Evolutionary conservation across 1,140 invertebrate species (phyloP), one percentile per base, ranked within the genome.

Genomic region (Drosophila chauvacae): DNA sequence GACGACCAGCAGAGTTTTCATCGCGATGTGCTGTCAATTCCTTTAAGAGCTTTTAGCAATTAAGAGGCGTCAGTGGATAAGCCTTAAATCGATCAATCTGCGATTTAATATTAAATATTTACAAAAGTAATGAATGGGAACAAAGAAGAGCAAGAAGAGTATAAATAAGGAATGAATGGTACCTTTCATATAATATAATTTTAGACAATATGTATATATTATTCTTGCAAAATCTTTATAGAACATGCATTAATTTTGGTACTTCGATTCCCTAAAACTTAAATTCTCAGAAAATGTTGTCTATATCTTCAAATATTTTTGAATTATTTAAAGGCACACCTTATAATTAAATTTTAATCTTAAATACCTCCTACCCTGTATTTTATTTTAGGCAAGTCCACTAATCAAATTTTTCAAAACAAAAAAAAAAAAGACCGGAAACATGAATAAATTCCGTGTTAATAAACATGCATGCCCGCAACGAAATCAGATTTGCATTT

Each of bases 1-100:
- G 80, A 26, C 53, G 53, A 82, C 79, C 79, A 81, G 65, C 61
- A 73, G 64, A 47, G 63, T 59, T 75, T 47, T 51, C 58, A 60
- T 28, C 33, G 35, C 7, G 28, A 23, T 55, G 41, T 41, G 14
- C 42, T 33, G 73, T 37, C 56, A 60, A 56, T 68, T 77, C 41
- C 41, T 69, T 77, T 50, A 77, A 69, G 37, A 51, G 55, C 48
- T 50, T 68, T 48, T 18, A 16, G 30, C 56, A 77, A 77, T 77
- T 68, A 60, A 51, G 30, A 51, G 68, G 66, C 69, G 66, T n/a
- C 44, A 71, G 28, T 9, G 53, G 50, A 20, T 71, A 45, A 77
- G 48, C 48, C 47, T 58, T 66, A 65, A 75, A 55, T 75, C 50
- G 33, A 75, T 64, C 35, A 33, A 35, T 30, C 30, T 26, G 18